Evolutionary conservation across 2,113 vertebrate species (phyloP).

Genomic region (Macrotis lagotis): DNA sequence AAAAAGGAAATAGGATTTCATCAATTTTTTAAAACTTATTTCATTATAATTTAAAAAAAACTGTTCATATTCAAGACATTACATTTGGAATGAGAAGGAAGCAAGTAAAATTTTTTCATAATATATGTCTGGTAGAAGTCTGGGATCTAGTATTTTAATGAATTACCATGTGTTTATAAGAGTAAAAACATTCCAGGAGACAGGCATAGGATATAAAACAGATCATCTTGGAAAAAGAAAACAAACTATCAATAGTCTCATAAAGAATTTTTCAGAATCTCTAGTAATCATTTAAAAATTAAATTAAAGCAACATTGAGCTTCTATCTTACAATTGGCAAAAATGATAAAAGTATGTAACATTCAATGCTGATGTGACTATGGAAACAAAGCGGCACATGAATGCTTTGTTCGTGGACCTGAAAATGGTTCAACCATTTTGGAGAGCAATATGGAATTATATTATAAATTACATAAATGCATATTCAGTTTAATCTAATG

Average conservation of each 20-base stretch:
- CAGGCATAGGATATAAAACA: neutral
- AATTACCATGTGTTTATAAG: neutral
- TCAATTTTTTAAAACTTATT: too few species aligned
- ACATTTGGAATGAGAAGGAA: neutral
- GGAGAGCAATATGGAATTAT: neutral
- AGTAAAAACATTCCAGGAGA: neutral
- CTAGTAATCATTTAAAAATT: neutral
- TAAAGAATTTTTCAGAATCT: neutral
- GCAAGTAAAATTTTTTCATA: neutral
- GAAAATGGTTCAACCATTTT: neutral
- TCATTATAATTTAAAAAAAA: too few species aligned
- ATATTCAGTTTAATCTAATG: neutral
- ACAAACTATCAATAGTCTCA: neutral
- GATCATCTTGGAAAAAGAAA: neutral
- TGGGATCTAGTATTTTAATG: neutral
- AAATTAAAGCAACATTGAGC: neutral
- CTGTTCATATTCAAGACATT: neutral
- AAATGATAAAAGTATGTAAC: neutral
- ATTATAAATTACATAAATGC: neutral
- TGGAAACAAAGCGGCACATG: neutral
- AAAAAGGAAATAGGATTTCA: neutral
- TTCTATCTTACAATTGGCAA: neutral
- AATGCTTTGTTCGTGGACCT: neutral
- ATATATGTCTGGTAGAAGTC: neutral
- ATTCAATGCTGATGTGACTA: neutral